Percentiles rank a stretch among this genome's conserved stretches.
These are phyloP conservation scores for Oostethus manadensis DNA, from an alignment of 2,113 vertebrate species.

Conservation along the genomic window DNA sequence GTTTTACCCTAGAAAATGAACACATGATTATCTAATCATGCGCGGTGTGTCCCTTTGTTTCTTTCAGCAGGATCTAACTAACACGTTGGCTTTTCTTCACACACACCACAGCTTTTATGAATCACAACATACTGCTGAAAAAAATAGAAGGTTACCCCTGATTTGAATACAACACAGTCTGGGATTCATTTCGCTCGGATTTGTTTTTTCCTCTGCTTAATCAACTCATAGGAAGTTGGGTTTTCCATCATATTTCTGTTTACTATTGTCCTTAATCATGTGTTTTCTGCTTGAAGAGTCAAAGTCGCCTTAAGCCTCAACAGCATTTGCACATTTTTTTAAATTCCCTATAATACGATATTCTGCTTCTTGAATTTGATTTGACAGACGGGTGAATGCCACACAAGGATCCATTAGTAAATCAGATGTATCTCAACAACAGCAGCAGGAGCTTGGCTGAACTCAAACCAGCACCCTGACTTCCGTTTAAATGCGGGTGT, in stretches of 20 bases:
- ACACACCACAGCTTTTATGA: slow-evolving; percentile 33
- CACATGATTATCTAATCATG: slow-evolving; percentile 49
- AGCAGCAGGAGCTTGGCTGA: slow-evolving; percentile 29
- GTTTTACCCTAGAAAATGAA: slow-evolving; percentile 42
- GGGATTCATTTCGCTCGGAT: slow-evolving; percentile 55
- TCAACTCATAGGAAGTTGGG: slow-evolving; percentile 31
- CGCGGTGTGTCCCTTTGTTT: slow-evolving; percentile 42
- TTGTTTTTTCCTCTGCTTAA: slow-evolving; percentile 37
- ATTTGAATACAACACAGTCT: slow-evolving; percentile 37
- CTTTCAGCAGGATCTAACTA: slow-evolving; percentile 35
- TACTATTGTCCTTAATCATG: slow-evolving; percentile 27
- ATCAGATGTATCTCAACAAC: slow-evolving; percentile 34
- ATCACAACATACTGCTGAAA: slow-evolving; percentile 34
- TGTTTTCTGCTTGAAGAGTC: slow-evolving; percentile 41
- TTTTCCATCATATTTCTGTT: slow-evolving; percentile 54
- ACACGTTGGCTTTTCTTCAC: slow-evolving; percentile 29
- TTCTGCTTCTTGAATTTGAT: slow-evolving; percentile 37
- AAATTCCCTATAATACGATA: slow-evolving; percentile 30
- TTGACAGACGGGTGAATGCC: slow-evolving; percentile 33
- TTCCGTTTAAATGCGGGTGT: slow-evolving; percentile 49
- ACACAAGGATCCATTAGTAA: slow-evolving; percentile 41
- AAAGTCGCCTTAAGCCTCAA: slow-evolving; percentile 20
- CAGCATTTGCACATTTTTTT: slow-evolving; percentile 34
- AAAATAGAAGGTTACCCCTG: slow-evolving; percentile 5
- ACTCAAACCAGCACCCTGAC: slow-evolving; percentile 47